Evolutionary conservation across 2,888 invertebrate species (phyloP).

Genomic region (Anoncus sp.): DNA sequence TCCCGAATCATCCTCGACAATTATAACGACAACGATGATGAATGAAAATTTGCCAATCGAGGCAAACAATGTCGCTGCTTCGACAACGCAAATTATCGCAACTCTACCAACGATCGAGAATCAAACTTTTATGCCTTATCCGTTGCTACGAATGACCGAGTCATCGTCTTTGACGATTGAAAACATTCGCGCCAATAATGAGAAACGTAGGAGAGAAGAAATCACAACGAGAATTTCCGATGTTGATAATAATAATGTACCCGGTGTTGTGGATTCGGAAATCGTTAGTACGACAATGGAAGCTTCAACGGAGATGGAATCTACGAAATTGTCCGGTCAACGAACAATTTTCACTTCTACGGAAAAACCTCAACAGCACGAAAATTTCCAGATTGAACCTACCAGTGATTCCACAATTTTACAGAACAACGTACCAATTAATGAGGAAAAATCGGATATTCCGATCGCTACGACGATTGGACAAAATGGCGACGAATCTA

Average conservation of each 20-base stretch:
- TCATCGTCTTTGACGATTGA: not conserved
- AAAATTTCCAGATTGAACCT: not conserved
- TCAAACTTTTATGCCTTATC: constrained; percentile 68
- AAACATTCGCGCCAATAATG: not conserved
- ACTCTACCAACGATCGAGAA: constrained; percentile 37
- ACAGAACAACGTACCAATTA: constrained; percentile 18
- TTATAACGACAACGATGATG: not conserved
- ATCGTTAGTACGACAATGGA: not conserved
- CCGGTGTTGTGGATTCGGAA: constrained; percentile 6
- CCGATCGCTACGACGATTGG: constrained; percentile 6
- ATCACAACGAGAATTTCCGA: constrained; percentile 9
- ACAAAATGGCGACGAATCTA: constrained; percentile 1
- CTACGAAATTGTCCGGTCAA: not conserved
- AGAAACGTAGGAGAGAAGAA: not conserved
- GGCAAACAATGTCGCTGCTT: constrained; percentile 16
- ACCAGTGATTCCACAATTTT: constrained; percentile 39
- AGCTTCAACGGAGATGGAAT: not conserved
- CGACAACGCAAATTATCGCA: constrained; percentile 47
- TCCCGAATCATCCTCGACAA: not conserved
- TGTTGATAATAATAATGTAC: constrained; percentile 54
- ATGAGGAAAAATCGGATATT: constrained; percentile 15
- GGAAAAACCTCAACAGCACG: constrained; percentile 6
- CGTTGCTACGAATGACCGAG: constrained; percentile 61
- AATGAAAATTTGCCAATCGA: constrained; percentile 8
- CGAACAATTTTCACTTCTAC: not conserved